Conservation (phyloP, 2,113 vertebrate species). For the Cephalophus harveyi region DNA sequence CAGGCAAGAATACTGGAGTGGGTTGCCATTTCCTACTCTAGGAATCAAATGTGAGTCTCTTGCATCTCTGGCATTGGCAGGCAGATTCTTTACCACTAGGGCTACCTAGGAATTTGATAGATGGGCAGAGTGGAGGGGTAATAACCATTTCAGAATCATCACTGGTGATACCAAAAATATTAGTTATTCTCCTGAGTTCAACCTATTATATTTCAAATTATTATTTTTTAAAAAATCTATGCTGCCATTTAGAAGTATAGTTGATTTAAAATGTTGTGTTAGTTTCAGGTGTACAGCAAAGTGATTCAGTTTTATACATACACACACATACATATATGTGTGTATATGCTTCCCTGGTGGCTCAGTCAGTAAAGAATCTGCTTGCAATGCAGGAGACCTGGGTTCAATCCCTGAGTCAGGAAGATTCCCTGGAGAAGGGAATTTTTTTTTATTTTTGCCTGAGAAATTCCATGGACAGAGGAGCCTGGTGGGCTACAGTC, state of each 20-base stretch:
- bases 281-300: neutral
- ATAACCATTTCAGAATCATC: conserved; percentile 20
- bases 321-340: neutral
- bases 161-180: neutral
- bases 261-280: neutral
- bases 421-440: neutral
- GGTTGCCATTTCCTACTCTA: neutral
- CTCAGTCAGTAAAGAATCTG: neutral
- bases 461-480: neutral
- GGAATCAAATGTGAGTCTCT: neutral
- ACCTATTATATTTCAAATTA: conserved; percentile 1
- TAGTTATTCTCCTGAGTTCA: conserved; percentile 2
- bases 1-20: neutral
- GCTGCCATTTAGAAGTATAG: neutral
- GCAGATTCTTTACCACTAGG: neutral
- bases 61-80: neutral
- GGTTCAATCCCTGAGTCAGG: neutral
- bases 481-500: neutral
- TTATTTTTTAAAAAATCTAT: neutral
- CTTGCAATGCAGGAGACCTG: neutral
- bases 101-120: neutral
- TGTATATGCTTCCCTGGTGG: neutral
- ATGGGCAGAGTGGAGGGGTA: neutral
- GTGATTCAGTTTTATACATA: neutral
- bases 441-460: neutral